Evolutionary conservation across 1,140 invertebrate species (phyloP).

Genomic region (Patella vulgata): DNA sequence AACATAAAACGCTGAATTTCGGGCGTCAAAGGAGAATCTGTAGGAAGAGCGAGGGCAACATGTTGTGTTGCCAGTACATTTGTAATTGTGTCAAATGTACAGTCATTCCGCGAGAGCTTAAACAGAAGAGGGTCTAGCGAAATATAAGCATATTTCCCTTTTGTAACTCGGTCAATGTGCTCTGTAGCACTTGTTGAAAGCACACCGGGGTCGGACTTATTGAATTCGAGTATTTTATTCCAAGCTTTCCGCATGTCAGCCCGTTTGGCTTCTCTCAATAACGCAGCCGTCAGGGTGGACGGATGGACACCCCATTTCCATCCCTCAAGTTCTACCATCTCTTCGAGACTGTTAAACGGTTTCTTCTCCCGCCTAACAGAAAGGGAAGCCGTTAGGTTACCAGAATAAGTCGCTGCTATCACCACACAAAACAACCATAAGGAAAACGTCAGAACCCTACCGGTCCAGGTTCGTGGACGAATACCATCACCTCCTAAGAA

Average conservation of each 20-base stretch:
- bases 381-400: slow-evolving; percentile 17
- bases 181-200: too few relatives aligned
- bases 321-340: slow-evolving; percentile 14
- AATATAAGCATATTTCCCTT: too few relatives aligned
- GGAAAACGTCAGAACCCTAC: slow-evolving; percentile 1
- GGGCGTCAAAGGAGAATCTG: not conserved
- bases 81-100: too few relatives aligned
- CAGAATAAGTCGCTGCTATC: slow-evolving; percentile 14
- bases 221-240: too few relatives aligned
- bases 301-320: slow-evolving; percentile 34
- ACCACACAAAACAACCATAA: slow-evolving; percentile 20
- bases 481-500: slow-evolving; percentile 13
- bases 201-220: too few relatives aligned
- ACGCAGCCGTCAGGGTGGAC: too few relatives aligned
- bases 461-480: not conserved
- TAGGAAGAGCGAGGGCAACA: not conserved
- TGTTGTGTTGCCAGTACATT: not conserved
- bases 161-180: too few relatives aligned
- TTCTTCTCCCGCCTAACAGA: slow-evolving; percentile 8
- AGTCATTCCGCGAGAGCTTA: too few relatives aligned
- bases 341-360: slow-evolving; percentile 12
- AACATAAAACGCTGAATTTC: not conserved
- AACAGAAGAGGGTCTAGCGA: too few relatives aligned
- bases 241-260: too few relatives aligned
- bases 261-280: too few relatives aligned